Base-by-base conservation (phyloP, 1,140 invertebrate species). In the Plectrocnemia conspersa region DNA sequence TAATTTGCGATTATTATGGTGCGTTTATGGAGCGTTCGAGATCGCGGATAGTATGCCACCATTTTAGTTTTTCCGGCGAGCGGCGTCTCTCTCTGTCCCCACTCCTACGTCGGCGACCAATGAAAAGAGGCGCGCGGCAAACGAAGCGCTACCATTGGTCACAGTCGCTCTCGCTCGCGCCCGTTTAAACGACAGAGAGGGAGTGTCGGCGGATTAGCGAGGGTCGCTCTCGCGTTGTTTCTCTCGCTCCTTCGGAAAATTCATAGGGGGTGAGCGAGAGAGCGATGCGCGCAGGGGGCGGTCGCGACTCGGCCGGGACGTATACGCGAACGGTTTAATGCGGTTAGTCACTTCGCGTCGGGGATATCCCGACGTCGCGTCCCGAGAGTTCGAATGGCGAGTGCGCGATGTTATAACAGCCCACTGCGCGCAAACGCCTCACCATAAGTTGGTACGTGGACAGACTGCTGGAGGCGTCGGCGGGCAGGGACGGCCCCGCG, bases 201-300 rank as follows among this genome's bases (percentile, higher is more conserved):
- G 65, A 64, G 63, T 68, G 71, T 68, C 69, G 71, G 69, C 71
- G 70, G 70, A 70, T 71, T 71, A 68, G 70, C 68, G 67, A 69
- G 72, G 70, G 70, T 65, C 70, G 69, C 67, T 66, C 67, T 64
- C 69, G 70, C 63, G 64, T 70, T 68, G 72, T 71, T 68, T 65
- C n/a, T n/a, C n/a, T n/a, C n/a, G n/a, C n/a, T n/a, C n/a, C n/a
- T n/a, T n/a, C n/a, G n/a, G n/a, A n/a, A n/a, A n/a, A n/a, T n/a
- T n/a, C n/a, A n/a, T n/a, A n/a, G n/a, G n/a, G n/a, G n/a, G n/a
- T n/a, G n/a, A n/a, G n/a, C n/a, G n/a, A n/a, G n/a, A n/a, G n/a
- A n/a, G n/a, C n/a, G n/a, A n/a, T n/a, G n/a, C n/a, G 27, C 16
- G 27, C 40, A 10, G 22, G 1, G 36, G 52, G 25, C 5, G 52